These are phyloP conservation scores for Carapus acus DNA, from an alignment of 2,797 vertebrate species.

Conservation along the genomic window DNA sequence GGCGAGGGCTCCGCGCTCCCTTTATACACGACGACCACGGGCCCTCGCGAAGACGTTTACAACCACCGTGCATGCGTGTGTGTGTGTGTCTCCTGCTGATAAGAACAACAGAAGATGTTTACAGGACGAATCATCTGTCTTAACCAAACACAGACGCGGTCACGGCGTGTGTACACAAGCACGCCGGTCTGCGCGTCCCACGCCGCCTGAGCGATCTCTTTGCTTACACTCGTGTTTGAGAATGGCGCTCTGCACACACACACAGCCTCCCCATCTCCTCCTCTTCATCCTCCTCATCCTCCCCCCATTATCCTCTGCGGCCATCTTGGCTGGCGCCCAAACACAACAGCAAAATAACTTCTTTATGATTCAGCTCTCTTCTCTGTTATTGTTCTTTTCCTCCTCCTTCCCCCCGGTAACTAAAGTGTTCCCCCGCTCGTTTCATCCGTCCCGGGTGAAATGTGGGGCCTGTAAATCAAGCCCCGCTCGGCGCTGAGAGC, in stretches of 20 bases:
- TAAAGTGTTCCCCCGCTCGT: constrained; percentile 41
- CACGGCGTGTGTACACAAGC: not conserved
- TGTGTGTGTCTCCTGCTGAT: constrained; percentile 20
- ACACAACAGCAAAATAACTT: constrained; percentile 74
- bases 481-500: constrained; percentile 65
- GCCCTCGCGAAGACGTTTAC: too few species aligned
- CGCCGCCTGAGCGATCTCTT: constrained; percentile 42
- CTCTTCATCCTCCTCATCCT: constrained; percentile 43
- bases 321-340: constrained; percentile 65
- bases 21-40: too few species aligned
- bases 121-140: constrained; percentile 19
- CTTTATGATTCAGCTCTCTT: constrained; percentile 72
- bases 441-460: constrained; percentile 65
- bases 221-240: constrained; percentile 40
- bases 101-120: constrained; percentile 27
- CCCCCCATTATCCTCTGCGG: constrained; percentile 34
- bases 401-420: constrained; percentile 68
- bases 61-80: constrained; percentile 1
- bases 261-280: constrained; percentile 31
- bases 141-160: constrained; percentile 29
- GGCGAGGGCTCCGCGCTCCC: constrained; percentile 16
- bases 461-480: constrained; percentile 67
- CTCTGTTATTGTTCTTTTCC: constrained; percentile 73
- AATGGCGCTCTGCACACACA: constrained; percentile 29
- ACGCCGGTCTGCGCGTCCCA: constrained; percentile 31